These are phyloP conservation scores for Eupithecia inturbata DNA, from an alignment of 2,888 invertebrate species.

Conservation along the genomic window DNA sequence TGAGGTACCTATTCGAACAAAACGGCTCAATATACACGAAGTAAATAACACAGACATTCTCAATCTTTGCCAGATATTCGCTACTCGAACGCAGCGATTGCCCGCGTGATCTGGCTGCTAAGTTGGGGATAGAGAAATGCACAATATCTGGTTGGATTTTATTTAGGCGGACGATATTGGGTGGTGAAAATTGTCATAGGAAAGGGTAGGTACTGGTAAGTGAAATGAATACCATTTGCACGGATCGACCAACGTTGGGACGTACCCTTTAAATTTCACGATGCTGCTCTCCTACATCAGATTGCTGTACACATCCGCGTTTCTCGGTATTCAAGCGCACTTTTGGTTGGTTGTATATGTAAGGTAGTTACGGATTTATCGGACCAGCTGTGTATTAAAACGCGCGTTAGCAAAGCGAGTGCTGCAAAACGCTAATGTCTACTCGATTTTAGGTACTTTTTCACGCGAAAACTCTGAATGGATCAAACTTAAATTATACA, in stretches of 20 bases:
- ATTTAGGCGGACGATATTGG: neutral
- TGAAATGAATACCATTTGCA: neutral
- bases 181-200: neutral
- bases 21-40: neutral
- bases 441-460: too few relatives aligned
- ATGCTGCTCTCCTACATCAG: too few relatives aligned
- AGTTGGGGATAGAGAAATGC: constrained; percentile 50
- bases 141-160: constrained; percentile 14
- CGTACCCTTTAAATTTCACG: neutral
- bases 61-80: constrained; percentile 43
- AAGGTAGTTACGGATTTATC: too few relatives aligned
- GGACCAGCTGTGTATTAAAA: too few relatives aligned
- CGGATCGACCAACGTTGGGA: neutral
- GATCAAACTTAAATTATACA: too few relatives aligned
- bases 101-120: constrained; percentile 60
- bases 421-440: too few relatives aligned
- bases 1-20: neutral
- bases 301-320: too few relatives aligned
- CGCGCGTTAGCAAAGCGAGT: too few relatives aligned
- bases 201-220: neutral
- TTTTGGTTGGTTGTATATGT: too few relatives aligned
- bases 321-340: too few relatives aligned
- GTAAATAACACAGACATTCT: constrained; percentile 20
- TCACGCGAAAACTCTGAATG: too few relatives aligned
- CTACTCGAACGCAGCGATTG: constrained; percentile 60